Percentiles rank a stretch among this genome's conserved stretches.
Conservation (phyloP, 2,797 vertebrate genomes). For the Amniataba percoides region DNA sequence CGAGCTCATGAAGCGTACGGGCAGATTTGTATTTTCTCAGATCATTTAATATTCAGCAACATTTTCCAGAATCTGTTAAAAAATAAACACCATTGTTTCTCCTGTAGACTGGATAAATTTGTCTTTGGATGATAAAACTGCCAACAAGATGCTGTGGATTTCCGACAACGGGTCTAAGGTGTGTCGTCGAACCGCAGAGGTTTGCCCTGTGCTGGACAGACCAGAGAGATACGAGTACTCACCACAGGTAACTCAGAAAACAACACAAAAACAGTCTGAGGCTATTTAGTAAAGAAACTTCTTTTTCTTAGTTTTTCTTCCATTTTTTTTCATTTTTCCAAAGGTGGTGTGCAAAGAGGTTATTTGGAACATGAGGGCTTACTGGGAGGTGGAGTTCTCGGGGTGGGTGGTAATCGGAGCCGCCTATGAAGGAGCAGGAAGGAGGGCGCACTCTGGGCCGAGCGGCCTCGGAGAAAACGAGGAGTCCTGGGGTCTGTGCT, state of each 20-base stretch:
- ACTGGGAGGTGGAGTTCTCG: conserved; percentile 75
- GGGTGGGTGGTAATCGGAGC: conserved; percentile 76
- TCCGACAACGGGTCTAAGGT: conserved; percentile 62
- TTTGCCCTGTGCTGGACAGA: conserved; percentile 78
- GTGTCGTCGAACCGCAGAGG: conserved; percentile 66
- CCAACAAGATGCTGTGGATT: conserved; percentile 79
- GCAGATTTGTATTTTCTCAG: neutral
- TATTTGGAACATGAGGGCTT: conserved; percentile 68
- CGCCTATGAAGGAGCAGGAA: conserved; percentile 65
- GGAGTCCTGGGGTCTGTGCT: conserved; percentile 82
- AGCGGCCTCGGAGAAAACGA: conserved; percentile 82
- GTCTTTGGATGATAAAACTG: conserved; percentile 75
- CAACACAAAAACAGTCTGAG: neutral
- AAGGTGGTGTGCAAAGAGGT: conserved; percentile 79
- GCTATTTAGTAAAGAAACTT: neutral
- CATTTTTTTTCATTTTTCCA: neutral
- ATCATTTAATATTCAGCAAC: neutral
- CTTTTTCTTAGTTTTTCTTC: neutral
- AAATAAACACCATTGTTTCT: neutral
- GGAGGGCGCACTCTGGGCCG: conserved; percentile 65
- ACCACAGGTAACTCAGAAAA: conserved; percentile 65
- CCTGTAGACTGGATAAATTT: conserved; percentile 69
- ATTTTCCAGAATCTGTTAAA: neutral
- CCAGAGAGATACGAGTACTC: conserved; percentile 76
- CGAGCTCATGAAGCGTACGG: conserved; percentile 71